phyloP scores from a whole-genome alignment of 1,140 invertebrate species.

The Tetramorium parvispinum region DNA sequence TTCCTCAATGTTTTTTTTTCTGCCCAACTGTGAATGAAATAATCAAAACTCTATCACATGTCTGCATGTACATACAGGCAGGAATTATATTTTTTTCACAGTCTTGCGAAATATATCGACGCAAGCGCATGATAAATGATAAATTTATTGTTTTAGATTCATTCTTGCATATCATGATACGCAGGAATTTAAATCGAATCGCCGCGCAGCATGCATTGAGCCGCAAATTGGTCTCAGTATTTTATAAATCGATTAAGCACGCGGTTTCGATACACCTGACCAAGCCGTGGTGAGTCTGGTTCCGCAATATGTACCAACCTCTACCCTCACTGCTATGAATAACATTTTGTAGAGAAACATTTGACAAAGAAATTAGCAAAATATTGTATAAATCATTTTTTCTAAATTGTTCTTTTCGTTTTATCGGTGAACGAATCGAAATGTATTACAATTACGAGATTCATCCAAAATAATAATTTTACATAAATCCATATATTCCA shows the following conservation, averaged over 20 bases:
- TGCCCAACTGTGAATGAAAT: background rate
- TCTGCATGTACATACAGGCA: background rate
- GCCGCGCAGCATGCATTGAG: background rate
- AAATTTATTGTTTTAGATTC: constrained; percentile 52
- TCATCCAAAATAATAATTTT: background rate
- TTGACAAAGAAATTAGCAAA: background rate
- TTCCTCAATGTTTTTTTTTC: constrained; percentile 14
- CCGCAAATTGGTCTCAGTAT: constrained; percentile 25
- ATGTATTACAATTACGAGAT: background rate
- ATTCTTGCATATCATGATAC: constrained; percentile 8
- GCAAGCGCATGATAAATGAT: background rate
- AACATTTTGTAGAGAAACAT: constrained; percentile 21
- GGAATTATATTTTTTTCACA: background rate
- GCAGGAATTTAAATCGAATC: constrained; percentile 19
- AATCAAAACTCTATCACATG: constrained; percentile 35
- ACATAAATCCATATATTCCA: background rate
- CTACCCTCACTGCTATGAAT: background rate
- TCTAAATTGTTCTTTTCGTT: background rate
- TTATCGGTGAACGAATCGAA: background rate
- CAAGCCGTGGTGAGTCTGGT: background rate
- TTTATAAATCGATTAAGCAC: constrained; percentile 43
- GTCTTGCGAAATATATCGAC: background rate
- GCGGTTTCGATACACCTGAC: constrained; percentile 25
- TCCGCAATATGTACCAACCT: constrained; percentile 5
- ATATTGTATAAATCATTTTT: background rate